A percentile compares a stretch with the other conserved stretches of the same genome.
These are phyloP conservation scores for Jacana jacana DNA, from an alignment of 2,113 vertebrate genomes.

Conservation along the genomic window DNA sequence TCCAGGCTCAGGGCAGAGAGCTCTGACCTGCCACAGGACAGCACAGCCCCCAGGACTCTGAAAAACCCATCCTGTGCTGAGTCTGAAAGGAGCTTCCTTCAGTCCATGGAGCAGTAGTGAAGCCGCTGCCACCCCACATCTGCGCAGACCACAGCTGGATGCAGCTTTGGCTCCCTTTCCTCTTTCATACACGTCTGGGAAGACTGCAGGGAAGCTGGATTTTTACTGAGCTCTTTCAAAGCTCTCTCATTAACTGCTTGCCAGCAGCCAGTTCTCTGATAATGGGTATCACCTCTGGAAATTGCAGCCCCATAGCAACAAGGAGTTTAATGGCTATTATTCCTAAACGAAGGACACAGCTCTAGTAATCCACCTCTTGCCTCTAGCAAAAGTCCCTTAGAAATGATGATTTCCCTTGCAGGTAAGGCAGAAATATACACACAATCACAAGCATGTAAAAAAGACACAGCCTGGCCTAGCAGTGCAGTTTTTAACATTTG, in stretches of 20 bases:
- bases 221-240: neutral
- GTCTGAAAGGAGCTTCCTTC: neutral
- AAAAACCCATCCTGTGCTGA: neutral
- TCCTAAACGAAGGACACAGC: slow-evolving; percentile 8
- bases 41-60: neutral
- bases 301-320: slow-evolving; percentile 62
- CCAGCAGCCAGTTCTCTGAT: slow-evolving; percentile 18
- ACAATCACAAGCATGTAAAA: neutral
- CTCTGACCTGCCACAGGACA: neutral
- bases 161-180: neutral
- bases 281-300: slow-evolving; percentile 48
- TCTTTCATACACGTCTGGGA: neutral
- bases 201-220: slow-evolving; percentile 30
- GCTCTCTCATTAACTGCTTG: slow-evolving; percentile 49
- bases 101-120: neutral
- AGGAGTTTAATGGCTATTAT: slow-evolving; percentile 48
- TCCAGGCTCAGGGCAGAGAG: no score
- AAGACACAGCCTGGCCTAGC: neutral
- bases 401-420: neutral
- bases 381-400: neutral
- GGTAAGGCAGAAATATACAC: neutral
- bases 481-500: neutral
- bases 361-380: neutral
- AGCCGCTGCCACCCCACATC: accelerated
- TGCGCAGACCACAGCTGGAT: neutral